Evolutionary conservation across 2,797 vertebrate species (phyloP), one percentile per base, ranked within the genome.

Genomic region (Falco columbarius): DNA sequence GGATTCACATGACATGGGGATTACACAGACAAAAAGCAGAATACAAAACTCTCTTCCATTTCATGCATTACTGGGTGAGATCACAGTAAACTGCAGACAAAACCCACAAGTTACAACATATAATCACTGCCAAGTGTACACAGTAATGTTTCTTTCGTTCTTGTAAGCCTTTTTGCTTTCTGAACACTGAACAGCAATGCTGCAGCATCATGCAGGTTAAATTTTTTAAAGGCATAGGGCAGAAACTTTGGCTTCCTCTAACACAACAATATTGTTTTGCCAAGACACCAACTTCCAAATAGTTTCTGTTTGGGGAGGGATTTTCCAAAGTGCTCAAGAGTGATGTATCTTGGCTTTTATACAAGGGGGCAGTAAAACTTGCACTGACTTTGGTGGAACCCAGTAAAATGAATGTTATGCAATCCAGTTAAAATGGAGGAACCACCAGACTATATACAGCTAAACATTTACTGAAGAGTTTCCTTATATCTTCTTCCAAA

Each of bases 81-180:
- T 98, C 97, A 98, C 93, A 96, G 76, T 81, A 84, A 93, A 80
- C 79, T 94, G 89, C 75, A 86, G 80, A 97, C 86, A 97, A 97
- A 97, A 94, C 26, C 34, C 81, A 59, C 74, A 95, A 95, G 84
- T 92, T 94, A 70, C 71, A 92, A 84, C 68, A 94, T 51, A 90
- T 20, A 81, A 46, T 67, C 24, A 29, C 42, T 92, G 79, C 96
- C 93, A 93, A 96, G 86, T 68, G 62, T 77, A 91, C 93, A 96
- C 81, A 97, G 77, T 59, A 86, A 91, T 92, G 89, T 51, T 95
- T 97, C 83, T 76, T 89, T 88, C 4, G 0, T 82, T 87, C 88
- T 56, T 70, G 38, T 56, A 81, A 89, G 51, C 23, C 58, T 62
- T 84, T 71, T 90, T 52, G 51, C 40, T 79, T 81, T 91, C 58